Base-by-base conservation (phyloP, 2,888 invertebrate genomes). In the Melieria crassipennis region DNA sequence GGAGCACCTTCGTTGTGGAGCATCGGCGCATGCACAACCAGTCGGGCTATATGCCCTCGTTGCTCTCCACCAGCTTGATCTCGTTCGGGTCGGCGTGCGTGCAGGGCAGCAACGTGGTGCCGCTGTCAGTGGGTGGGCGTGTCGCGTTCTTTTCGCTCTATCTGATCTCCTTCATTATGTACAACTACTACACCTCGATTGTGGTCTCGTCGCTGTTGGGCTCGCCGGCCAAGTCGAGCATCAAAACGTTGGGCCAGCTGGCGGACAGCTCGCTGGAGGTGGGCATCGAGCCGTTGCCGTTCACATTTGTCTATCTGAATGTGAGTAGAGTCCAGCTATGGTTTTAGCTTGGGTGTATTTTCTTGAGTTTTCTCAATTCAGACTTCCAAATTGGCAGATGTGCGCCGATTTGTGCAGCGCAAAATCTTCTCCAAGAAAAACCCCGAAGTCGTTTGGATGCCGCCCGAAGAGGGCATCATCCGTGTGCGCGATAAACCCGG, bases 181-280 rank as follows among this genome's bases (percentile, higher is more conserved):
- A 91, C 78, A 90, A 90, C 11, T 89, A 90, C 11, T 91, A 91
- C 78, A 90, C 91, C 0, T 91, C 91, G 0, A 89, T 89, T 78
- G 90, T 91, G 70, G 91, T 91, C 0, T 90, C 90, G 0, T 85
- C 91, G n/a, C 82, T 91, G 11, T 88, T 91, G 71, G 89, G 89
- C 1, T 88, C 90, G 0, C 89, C 90, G 0, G 85, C 88, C 3
- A 89, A 89, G 67, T 84, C 87, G 0, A 76, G 78, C 63, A 89
- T 91, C 11, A 88, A 86, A 57, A 89, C 88, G 0, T 69, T 90
- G 16, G 80, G 84, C 0, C 89, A 90, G 76, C 82, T 91, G 73
- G 83, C 89, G 0, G 85, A 88, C 63, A 90, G 90, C 48, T 88
- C 88, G 3, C 83, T 91, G 66, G 85, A 87, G 62, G 80, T 91